Conservation (phyloP, 2,113 vertebrate species). For the Ascaphus truei region DNA sequence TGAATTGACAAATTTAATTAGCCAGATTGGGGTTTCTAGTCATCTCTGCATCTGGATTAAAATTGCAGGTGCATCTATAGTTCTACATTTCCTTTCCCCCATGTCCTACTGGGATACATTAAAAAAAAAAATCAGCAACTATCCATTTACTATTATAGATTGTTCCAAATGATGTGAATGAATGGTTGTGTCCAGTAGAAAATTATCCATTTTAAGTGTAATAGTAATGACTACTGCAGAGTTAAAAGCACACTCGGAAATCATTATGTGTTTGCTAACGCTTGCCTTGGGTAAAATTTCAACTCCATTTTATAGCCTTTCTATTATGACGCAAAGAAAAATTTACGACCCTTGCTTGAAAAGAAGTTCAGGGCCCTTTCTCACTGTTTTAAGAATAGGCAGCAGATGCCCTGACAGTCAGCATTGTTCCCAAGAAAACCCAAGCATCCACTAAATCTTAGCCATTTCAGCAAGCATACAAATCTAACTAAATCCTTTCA, state of each 20-base stretch:
- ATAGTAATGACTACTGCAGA: slow-evolving; percentile 25
- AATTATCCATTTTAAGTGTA: slow-evolving; percentile 33
- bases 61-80: no score
- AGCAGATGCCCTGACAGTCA: slow-evolving; percentile 62
- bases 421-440: slow-evolving; percentile 65
- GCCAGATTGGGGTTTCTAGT: no score
- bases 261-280: slow-evolving; percentile 61
- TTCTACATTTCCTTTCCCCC: no score
- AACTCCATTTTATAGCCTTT: slow-evolving; percentile 60
- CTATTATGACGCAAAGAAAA: slow-evolving; percentile 60
- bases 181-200: slow-evolving; percentile 31
- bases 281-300: slow-evolving; percentile 66
- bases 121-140: slow-evolving; percentile 27
- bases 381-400: slow-evolving; percentile 59
- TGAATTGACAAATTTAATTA: no score
- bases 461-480: slow-evolving; percentile 49
- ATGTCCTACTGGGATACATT: not conserved
- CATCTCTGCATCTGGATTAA: no score
- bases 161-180: slow-evolving; percentile 19
- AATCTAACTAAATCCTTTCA: slow-evolving; percentile 41
- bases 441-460: slow-evolving; percentile 55
- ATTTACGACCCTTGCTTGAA: slow-evolving; percentile 65
- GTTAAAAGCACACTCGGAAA: slow-evolving; percentile 50
- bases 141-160: slow-evolving; percentile 28
- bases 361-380: slow-evolving; percentile 66